phyloP scores from a whole-genome alignment of 2,797 vertebrate species.

The Champsocephalus esox region DNA sequence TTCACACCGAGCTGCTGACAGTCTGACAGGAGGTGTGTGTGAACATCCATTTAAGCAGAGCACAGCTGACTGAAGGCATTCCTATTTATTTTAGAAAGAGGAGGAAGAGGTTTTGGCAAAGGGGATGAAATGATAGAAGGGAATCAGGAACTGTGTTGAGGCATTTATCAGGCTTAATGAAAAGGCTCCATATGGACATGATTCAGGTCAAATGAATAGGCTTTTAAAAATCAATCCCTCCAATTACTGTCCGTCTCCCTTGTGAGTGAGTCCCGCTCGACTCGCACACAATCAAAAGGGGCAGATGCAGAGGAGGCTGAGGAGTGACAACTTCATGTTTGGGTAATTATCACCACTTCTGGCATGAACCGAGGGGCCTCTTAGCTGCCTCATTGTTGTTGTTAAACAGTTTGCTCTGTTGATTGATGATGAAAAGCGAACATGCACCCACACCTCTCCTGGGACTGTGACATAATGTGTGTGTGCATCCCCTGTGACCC shows the following conservation, averaged over 20 bases:
- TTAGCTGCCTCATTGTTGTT: constrained; percentile 80
- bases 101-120: constrained; percentile 7
- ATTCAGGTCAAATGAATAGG: constrained; percentile 83
- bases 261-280: constrained; percentile 78
- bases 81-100: not conserved
- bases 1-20: constrained; percentile 31
- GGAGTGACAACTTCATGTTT: constrained; percentile 82
- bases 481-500: constrained; percentile 79
- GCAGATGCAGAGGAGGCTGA: constrained; percentile 71
- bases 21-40: constrained; percentile 41
- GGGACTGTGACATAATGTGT: constrained; percentile 81
- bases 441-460: constrained; percentile 79
- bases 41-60: constrained; percentile 8
- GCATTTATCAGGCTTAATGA: constrained; percentile 69
- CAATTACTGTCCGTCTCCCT: constrained; percentile 80
- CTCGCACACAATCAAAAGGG: constrained; percentile 76
- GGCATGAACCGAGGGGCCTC: constrained; percentile 75
- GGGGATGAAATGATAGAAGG: constrained; percentile 7
- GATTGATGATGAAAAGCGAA: constrained; percentile 84
- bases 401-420: constrained; percentile 84
- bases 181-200: constrained; percentile 57
- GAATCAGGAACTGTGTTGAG: constrained; percentile 16
- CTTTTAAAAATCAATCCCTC: constrained; percentile 76
- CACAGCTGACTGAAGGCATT: not conserved
- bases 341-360: constrained; percentile 85